Evolutionary conservation across 2,113 vertebrate species (phyloP), one percentile per base, ranked within the genome.

Genomic region (Boulengeromyrus knoepffleri): DNA sequence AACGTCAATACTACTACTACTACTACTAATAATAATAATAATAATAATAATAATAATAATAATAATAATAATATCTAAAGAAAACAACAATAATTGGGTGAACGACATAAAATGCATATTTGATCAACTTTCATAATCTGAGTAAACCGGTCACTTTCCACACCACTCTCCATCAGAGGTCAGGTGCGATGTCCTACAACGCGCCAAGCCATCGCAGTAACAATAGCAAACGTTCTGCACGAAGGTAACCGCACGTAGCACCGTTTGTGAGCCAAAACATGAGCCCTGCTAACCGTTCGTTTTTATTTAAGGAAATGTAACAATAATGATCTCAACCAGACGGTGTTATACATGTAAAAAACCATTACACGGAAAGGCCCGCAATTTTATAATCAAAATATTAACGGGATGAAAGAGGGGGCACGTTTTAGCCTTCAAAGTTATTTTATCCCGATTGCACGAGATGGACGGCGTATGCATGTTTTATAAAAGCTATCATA

Each of bases 291-390:
- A 47, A n/a, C 83, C 39, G 42, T 21, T 85, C 45, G 24, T 45
- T 47, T 85, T 85, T n/a, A 85, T 85, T 85, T 85, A 85, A 85
- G 83, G 45, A 27, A 47, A 85, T 85, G 45, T 85, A n/a, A 85
- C 8, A 24, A 85, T 85, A 4, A 24, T 24, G 13, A 21, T 47
- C 39, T 85, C 19, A 47, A n/a, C 45, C 83, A 42, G 39, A 24
- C 39, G 83, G 74, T 42, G 21, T 47, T 47, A 85, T 45, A 47
- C 83, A 47, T 47, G 39, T 12, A 85, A 47, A 85, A 46, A 27
- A n/a, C 5, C 7, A 47, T 85, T 3, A 9, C 83, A 85, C 39
- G 19, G 27, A 77, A 77, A 77, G 70, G 70, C 5, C 4, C 17
- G 36, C 31, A 39, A 39, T 80, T 80, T 42, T 42, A 42, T 80